phyloP scores from a whole-genome alignment of 2,113 vertebrate species.

The Entomyzon cyanotis region DNA sequence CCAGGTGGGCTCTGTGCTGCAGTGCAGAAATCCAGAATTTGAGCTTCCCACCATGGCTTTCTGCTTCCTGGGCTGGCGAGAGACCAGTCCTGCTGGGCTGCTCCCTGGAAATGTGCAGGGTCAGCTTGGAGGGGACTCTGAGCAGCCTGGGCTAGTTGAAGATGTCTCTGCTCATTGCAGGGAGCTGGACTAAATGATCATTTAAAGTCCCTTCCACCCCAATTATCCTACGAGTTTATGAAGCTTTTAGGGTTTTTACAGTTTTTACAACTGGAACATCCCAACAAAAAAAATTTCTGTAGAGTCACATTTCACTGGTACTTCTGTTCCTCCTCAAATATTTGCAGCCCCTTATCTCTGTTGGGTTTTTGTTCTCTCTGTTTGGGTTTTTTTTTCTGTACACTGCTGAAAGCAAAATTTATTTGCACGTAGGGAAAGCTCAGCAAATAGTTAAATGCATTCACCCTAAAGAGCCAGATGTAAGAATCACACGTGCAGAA shows the following conservation, averaged over 20 bases:
- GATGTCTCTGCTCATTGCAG: not conserved
- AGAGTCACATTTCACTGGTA: not conserved
- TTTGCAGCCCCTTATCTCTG: not conserved
- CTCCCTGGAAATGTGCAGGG: not conserved
- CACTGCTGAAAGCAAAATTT: not conserved
- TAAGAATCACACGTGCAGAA: not conserved
- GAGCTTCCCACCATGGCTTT: not conserved
- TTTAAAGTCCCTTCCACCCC: not conserved
- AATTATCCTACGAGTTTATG: not conserved
- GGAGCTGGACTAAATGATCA: not conserved
- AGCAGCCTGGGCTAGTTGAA: not conserved
- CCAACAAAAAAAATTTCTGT: not conserved
- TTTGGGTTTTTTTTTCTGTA: not conserved
- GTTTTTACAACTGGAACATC: not conserved
- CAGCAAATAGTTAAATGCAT: not conserved
- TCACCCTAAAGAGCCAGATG: not conserved
- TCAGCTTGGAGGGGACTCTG: not conserved
- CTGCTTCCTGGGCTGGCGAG: not conserved
- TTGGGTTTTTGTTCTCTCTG: not conserved
- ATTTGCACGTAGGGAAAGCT: not conserved
- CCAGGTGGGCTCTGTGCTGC: not conserved
- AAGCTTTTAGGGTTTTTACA: too few relatives aligned
- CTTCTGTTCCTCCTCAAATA: not conserved
- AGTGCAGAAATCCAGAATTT: not conserved
- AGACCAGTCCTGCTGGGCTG: not conserved